A percentile compares a stretch with the other conserved stretches of the same genome.
Conservation (phyloP, 2,113 vertebrate genomes). For the Sminthopsis crassicaudata region DNA sequence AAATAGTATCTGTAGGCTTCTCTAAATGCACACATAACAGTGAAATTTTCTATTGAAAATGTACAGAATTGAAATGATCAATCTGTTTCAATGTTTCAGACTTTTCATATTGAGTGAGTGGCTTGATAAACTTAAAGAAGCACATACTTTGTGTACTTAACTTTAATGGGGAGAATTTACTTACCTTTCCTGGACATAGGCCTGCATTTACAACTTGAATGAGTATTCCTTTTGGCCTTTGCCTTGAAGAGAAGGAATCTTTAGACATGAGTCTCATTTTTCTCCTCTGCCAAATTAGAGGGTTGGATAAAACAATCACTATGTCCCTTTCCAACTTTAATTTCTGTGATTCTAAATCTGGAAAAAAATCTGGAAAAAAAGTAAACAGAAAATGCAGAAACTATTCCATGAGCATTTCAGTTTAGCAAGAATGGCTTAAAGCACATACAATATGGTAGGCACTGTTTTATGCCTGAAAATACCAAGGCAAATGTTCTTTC, state of each 20-base stretch:
- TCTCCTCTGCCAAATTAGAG: not conserved
- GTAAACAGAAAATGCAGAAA: not conserved
- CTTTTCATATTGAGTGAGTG: constrained; percentile 29
- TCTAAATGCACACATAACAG: constrained; percentile 56
- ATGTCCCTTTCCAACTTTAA: not conserved
- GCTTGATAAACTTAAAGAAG: constrained; percentile 59
- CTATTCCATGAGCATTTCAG: not conserved
- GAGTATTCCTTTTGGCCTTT: not conserved
- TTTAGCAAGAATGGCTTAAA: not conserved
- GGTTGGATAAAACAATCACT: not conserved
- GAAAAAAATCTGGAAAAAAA: not conserved
- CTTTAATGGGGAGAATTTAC: constrained; percentile 57
- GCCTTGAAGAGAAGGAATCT: not conserved
- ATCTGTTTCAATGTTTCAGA: constrained; percentile 56
- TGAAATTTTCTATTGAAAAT: constrained; percentile 63
- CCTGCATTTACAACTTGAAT: not conserved
- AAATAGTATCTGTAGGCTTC: constrained; percentile 53
- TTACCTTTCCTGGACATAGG: constrained; percentile 53
- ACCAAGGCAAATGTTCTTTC: not conserved
- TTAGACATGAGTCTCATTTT: not conserved
- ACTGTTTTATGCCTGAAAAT: not conserved
- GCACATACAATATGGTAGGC: not conserved
- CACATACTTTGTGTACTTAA: constrained; percentile 56
- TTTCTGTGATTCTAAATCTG: not conserved
- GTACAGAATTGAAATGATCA: constrained; percentile 53